Base-by-base conservation (phyloP, 2,797 vertebrate species). In the Salarias fasciatus region DNA sequence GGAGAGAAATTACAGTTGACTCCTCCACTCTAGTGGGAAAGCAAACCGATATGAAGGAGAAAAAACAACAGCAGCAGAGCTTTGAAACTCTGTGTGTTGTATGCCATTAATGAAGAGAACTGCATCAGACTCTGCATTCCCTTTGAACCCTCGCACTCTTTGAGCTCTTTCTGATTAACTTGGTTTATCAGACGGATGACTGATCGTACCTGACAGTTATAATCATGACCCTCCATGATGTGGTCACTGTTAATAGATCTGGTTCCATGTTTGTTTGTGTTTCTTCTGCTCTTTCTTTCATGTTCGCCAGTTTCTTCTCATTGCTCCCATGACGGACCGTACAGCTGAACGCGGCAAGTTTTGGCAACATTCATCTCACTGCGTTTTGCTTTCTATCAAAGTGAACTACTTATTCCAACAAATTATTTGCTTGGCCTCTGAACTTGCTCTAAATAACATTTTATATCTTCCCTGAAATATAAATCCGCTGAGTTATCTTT, bases 1-100 rank as follows among this genome's bases (percentile, higher is more conserved):
- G 80, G 61, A 84, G 63, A 84, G 75, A 92, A 91, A 93, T 92
- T 86, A 88, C 80, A 86, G 84, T 85, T 88, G 90, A 92, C 89
- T 93, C 73, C 51, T 74, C 67, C 62, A 78, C 75, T 89, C 84
- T 81, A 61, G 64, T 84, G 80, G 85, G 86, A 90, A 83, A 82
- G 79, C 75, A 82, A 79, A 87, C 75, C 61, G 60, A 86, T 89
- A 85, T 59, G 84, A 83, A 72, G 71, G 31, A 53, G 63, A 76
- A 72, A 80, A 79, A 79, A 69, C 75, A 83, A 71, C 75, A 86
- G 71, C 75, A 82, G 62, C 59, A 48, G 65, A 66, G 82, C 87
- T 85, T 91, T 90, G 80, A 84, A 84, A 82, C 79, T 81, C 79
- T n/a, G 37, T n/a, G n/a, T n/a, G n/a, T n/a, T n/a, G n/a, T n/a